Percentiles rank a stretch among this genome's conserved stretches.
These are phyloP conservation scores for Poecilia gillii DNA, from an alignment of 2,797 vertebrate species.

Conservation along the genomic window DNA sequence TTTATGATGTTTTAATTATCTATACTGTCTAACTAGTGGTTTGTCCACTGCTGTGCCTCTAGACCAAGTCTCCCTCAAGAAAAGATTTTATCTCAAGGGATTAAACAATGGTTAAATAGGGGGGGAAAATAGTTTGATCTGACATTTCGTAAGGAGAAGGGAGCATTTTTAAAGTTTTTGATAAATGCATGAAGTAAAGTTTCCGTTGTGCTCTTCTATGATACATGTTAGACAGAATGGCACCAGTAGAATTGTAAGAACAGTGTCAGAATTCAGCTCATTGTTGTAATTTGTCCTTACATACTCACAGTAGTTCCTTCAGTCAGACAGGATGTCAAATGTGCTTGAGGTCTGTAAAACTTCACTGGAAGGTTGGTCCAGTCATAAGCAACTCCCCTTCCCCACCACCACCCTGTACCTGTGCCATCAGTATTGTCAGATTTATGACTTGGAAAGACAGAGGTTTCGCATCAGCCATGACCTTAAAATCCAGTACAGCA, in stretches of 20 bases:
- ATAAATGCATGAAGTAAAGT: not conserved
- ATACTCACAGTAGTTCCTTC: not conserved
- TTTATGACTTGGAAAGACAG: constrained; percentile 3
- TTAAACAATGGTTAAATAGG: not conserved
- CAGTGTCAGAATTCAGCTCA: not conserved
- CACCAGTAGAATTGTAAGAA: not conserved
- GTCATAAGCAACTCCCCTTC: not conserved
- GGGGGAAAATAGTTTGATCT: not conserved
- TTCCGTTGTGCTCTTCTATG: not conserved
- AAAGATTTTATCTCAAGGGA: not conserved
- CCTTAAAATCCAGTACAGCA: not conserved
- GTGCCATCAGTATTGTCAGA: not conserved
- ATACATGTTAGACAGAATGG: not conserved
- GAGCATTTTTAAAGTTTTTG: not conserved
- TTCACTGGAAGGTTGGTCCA: not conserved
- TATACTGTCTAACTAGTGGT: not conserved
- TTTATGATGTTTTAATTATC: not conserved
- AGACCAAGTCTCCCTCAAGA: not conserved
- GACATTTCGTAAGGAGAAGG: not conserved
- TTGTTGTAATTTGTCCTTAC: not conserved
- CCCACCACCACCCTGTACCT: not conserved
- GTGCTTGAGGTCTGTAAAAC: constrained; percentile 1
- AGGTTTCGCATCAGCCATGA: constrained; percentile 1
- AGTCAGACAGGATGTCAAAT: not conserved
- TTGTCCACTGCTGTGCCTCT: not conserved